These are phyloP conservation scores for Eremophila alpestris DNA, from an alignment of 2,797 vertebrate genomes.

Conservation along the genomic window DNA sequence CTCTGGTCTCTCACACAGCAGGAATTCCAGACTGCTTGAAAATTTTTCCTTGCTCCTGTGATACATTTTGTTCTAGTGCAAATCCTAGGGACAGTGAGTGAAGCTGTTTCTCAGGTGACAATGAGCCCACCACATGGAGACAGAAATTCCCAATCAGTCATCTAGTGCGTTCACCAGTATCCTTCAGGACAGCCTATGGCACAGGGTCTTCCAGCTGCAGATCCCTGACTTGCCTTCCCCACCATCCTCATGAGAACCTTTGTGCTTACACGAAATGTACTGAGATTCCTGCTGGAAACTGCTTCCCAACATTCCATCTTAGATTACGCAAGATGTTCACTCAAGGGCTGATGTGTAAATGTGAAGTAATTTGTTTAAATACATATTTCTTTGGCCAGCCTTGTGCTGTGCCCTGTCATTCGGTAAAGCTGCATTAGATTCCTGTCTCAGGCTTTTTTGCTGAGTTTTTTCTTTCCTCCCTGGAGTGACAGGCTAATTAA, in stretches of 20 bases:
- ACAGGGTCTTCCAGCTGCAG: neutral
- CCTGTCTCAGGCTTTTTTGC: constrained; percentile 7
- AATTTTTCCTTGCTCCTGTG: neutral
- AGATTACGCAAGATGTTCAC: neutral
- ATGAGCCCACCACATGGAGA: neutral
- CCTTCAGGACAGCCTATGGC: neutral
- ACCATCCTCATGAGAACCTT: neutral
- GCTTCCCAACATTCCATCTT: neutral
- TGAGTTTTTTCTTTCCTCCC: neutral
- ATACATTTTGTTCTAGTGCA: neutral
- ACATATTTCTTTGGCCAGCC: constrained; percentile 16
- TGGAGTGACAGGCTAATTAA: constrained; percentile 58
- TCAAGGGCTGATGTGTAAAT: constrained; percentile 10
- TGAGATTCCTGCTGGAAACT: neutral
- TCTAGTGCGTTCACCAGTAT: neutral
- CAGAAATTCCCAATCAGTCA: neutral
- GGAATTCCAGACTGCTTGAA: neutral
- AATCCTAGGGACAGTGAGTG: neutral
- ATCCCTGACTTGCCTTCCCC: neutral
- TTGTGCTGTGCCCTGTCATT: constrained; percentile 20
- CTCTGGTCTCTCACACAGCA: neutral
- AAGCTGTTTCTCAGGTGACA: neutral
- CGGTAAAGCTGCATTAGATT: constrained; percentile 51
- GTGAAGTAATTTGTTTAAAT: constrained; percentile 8
- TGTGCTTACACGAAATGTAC: neutral